Conservation (phyloP, 2,113 vertebrate genomes). For the Hemibagrus wyckioides region DNA sequence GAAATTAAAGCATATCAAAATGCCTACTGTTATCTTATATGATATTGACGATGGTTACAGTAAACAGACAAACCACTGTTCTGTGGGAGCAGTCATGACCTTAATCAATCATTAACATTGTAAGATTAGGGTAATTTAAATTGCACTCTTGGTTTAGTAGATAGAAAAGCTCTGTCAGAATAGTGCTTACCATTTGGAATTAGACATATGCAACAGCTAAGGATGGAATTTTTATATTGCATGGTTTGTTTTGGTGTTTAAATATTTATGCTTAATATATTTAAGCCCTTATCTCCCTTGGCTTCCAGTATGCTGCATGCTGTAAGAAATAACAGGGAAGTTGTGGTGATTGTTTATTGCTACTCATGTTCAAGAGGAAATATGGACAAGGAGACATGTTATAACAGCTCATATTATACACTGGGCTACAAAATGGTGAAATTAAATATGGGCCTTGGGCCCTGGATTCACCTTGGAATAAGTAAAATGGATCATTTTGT, state of each 20-base stretch:
- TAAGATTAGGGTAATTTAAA: not conserved
- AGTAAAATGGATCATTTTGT: conserved; percentile 59
- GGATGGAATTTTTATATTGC: not conserved
- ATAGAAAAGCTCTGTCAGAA: no score
- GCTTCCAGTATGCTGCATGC: not conserved
- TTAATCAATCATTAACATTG: not conserved
- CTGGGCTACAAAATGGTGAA: conserved; percentile 27
- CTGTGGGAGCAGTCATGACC: not conserved
- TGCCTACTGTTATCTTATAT: not conserved
- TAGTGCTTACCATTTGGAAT: conserved; percentile 2
- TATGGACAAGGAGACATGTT: not conserved
- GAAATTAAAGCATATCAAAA: not conserved
- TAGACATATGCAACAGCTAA: not conserved
- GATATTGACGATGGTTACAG: not conserved
- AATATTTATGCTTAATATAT: not conserved
- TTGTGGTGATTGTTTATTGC: not conserved
- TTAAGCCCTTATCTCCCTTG: not conserved
- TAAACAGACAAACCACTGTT: not conserved
- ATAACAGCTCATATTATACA: not conserved
- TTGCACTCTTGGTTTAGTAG: not conserved
- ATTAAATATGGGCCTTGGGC: conserved; percentile 59
- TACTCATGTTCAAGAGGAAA: not conserved
- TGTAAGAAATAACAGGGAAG: not conserved
- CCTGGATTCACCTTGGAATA: conserved; percentile 73
- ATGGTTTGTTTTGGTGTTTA: not conserved